Evolutionary conservation across 1,140 invertebrate species (phyloP).

Genomic region (Pentalonia nigronervosa): DNA sequence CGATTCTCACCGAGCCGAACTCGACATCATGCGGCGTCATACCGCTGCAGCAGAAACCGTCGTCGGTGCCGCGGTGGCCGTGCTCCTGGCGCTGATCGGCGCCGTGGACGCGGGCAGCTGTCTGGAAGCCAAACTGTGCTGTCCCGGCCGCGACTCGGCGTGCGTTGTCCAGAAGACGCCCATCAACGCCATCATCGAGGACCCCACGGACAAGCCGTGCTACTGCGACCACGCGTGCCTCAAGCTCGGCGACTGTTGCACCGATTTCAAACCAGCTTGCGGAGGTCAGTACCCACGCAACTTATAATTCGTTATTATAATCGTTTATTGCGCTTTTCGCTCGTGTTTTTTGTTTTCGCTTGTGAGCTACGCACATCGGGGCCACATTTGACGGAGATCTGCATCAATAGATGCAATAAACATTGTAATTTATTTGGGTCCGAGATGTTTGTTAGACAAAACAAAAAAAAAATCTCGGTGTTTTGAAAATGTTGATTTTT

Average conservation of each 20-base stretch:
- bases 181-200: conserved; percentile 81
- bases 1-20: neutral
- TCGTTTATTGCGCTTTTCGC: too few relatives aligned
- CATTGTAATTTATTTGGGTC: too few relatives aligned
- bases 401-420: too few relatives aligned
- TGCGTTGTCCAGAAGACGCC: conserved; percentile 86
- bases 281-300: conserved; percentile 72
- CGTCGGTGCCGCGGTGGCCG: neutral
- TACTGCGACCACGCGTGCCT: conserved; percentile 89
- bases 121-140: conserved; percentile 77
- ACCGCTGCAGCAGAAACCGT: too few relatives aligned
- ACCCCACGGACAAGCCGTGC: conserved; percentile 82
- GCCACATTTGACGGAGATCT: too few relatives aligned
- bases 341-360: too few relatives aligned
- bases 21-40: neutral
- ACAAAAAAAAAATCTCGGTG: too few relatives aligned
- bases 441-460: too few relatives aligned
- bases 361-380: too few relatives aligned
- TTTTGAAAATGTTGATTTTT: too few relatives aligned
- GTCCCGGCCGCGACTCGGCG: conserved; percentile 81
- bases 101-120: conserved; percentile 69
- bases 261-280: conserved; percentile 84
- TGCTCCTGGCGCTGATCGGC: neutral
- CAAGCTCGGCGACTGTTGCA: conserved; percentile 84
- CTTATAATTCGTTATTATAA: too few relatives aligned